Conservation (phyloP, 2,113 vertebrate genomes). For the Melospiza georgiana region DNA sequence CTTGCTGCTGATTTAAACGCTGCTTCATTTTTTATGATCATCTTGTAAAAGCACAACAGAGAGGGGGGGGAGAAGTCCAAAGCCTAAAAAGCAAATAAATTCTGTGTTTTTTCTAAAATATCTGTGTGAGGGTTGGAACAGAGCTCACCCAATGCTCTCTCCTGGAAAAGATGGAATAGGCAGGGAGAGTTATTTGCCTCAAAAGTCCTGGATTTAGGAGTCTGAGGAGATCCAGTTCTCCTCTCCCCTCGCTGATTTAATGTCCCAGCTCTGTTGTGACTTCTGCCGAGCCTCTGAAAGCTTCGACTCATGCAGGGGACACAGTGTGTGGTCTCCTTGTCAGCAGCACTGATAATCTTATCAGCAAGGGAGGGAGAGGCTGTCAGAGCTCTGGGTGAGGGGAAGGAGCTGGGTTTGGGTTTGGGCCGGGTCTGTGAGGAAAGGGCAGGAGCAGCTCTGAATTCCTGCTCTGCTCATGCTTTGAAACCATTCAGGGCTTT, state of each 20-base stretch:
- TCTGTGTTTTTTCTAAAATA: not conserved
- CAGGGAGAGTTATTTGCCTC: not conserved
- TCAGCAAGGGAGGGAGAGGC: not conserved
- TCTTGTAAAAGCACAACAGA: not conserved
- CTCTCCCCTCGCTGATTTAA: not conserved
- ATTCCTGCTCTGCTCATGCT: not conserved
- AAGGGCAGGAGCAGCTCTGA: not conserved
- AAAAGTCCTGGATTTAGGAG: not conserved
- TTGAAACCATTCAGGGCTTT: constrained; percentile 44
- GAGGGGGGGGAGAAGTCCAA: no score
- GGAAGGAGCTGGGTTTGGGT: not conserved
- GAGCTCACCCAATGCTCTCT: not conserved
- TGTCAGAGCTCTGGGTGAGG: not conserved
- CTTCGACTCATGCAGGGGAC: not conserved
- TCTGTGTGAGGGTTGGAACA: not conserved
- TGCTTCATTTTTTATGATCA: not conserved
- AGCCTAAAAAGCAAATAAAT: not conserved
- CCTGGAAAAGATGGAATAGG: not conserved
- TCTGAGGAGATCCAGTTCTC: not conserved
- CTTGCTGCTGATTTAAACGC: not conserved
- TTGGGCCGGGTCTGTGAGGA: not conserved
- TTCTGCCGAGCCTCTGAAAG: not conserved
- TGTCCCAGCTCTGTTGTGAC: not conserved
- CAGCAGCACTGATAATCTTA: not conserved
- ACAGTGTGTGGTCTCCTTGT: not conserved